phyloP scores from a whole-genome alignment of 2,797 vertebrate genomes.

The Gallinago solitaria region DNA sequence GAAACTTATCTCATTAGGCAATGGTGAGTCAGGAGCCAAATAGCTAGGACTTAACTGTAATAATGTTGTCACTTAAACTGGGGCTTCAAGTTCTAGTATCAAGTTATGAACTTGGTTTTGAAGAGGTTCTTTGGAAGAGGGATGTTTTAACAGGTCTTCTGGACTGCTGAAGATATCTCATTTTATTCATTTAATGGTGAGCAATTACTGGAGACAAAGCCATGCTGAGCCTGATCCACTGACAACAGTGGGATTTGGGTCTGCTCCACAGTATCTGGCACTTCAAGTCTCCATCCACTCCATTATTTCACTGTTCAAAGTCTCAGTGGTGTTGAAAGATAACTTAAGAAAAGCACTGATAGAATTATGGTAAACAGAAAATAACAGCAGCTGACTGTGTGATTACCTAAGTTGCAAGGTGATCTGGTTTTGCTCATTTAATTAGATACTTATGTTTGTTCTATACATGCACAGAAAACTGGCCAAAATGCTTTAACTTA shows the following conservation, averaged over 20 bases:
- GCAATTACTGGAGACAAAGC: not conserved
- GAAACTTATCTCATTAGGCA: slow-evolving; percentile 21
- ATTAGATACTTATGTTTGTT: not conserved
- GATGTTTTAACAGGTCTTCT: not conserved
- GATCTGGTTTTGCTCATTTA: slow-evolving; percentile 48
- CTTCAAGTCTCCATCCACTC: not conserved
- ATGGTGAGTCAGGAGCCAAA: not conserved
- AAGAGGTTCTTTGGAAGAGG: not conserved
- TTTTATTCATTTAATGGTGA: not conserved
- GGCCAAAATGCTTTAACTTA: slow-evolving; percentile 30
- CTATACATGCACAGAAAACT: not conserved
- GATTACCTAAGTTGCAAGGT: not conserved
- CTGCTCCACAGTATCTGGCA: not conserved
- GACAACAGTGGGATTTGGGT: not conserved
- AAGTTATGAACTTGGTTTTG: not conserved
- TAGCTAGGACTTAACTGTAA: not conserved
- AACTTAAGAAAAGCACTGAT: slow-evolving; percentile 23
- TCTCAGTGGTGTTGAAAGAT: not conserved
- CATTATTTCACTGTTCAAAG: not conserved
- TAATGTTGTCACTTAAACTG: not conserved
- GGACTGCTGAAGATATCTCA: not conserved
- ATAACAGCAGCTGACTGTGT: not conserved
- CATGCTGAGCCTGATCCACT: not conserved
- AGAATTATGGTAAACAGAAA: slow-evolving; percentile 21
- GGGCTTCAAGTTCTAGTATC: not conserved